Conservation (phyloP, 2,797 vertebrate genomes). For the Neostethus bicornis region DNA sequence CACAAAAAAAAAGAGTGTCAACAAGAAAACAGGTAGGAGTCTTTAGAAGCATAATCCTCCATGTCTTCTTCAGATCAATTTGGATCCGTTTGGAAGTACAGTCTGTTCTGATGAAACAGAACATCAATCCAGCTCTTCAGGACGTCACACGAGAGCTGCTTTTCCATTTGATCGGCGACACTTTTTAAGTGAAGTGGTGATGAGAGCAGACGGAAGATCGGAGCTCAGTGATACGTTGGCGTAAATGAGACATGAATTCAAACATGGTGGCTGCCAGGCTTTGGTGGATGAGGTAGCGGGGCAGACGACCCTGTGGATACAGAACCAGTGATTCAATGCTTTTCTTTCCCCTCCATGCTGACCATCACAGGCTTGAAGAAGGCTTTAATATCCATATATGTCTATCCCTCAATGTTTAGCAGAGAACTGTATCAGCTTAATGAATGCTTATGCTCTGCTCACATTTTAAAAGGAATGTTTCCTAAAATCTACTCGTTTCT, state of each 20-base stretch:
- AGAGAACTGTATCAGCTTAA: no score
- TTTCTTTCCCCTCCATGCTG: no score
- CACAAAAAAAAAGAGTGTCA: slow-evolving; percentile 13
- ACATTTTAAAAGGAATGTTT: no score
- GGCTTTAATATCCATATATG: no score
- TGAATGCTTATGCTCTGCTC: no score
- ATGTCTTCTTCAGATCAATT: slow-evolving; percentile 14
- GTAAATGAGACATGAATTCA: slow-evolving; percentile 91
- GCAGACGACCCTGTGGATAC: slow-evolving; percentile 86
- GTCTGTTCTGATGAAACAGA: slow-evolving; percentile 4
- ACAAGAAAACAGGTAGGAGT: slow-evolving; percentile 3
- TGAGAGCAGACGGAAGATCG: slow-evolving; percentile 48
- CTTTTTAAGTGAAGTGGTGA: slow-evolving; percentile 35
- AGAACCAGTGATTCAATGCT: neutral
- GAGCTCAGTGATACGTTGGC: slow-evolving; percentile 84
- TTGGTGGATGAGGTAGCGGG: slow-evolving; percentile 96
- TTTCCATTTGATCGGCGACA: neutral
- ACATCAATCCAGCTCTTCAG: slow-evolving; percentile 3
- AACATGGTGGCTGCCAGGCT: slow-evolving; percentile 97
- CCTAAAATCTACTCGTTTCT: no score
- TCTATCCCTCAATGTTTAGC: no score
- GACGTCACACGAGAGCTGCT: neutral
- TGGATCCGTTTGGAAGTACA: slow-evolving; percentile 6
- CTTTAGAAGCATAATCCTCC: slow-evolving; percentile 11
- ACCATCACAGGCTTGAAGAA: no score